Percentiles rank a stretch among this genome's conserved stretches.
phyloP scores from a whole-genome alignment of 2,888 invertebrate species.

The Lepidonotus clava region DNA sequence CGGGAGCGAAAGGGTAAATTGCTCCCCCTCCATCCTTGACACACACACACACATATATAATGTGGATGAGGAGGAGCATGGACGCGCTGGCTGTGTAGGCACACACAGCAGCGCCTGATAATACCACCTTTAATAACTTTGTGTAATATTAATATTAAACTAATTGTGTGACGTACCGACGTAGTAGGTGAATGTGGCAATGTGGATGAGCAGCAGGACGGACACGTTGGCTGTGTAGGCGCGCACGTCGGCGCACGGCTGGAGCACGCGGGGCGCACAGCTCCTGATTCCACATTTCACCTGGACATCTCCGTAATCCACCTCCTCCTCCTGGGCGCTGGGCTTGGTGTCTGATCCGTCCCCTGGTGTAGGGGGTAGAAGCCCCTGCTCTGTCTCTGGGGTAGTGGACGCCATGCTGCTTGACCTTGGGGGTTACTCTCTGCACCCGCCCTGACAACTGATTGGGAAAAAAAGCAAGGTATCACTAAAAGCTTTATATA shows the following conservation, averaged over 20 bases:
- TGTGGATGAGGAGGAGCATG: slow-evolving; percentile 20
- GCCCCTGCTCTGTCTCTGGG: too few relatives aligned
- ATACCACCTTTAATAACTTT: too few relatives aligned
- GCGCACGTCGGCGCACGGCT: neutral
- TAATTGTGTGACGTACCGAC: neutral
- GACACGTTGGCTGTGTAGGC: slow-evolving; percentile 5
- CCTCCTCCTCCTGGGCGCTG: too few relatives aligned
- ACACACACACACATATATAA: neutral
- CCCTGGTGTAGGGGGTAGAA: too few relatives aligned
- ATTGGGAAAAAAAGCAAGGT: too few relatives aligned
- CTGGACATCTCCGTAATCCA: too few relatives aligned
- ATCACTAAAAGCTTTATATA: too few relatives aligned
- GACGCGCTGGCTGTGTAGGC: neutral
- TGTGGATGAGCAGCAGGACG: slow-evolving; percentile 22
- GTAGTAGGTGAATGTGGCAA: neutral
- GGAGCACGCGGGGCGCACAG: neutral
- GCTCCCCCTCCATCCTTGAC: neutral
- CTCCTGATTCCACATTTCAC: neutral
- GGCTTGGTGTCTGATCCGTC: too few relatives aligned
- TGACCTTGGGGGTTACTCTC: too few relatives aligned
- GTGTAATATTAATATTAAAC: too few relatives aligned
- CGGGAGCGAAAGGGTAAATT: neutral
- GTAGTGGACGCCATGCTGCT: too few relatives aligned
- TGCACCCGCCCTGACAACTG: too few relatives aligned
- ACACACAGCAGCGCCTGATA: neutral